Percentiles rank a stretch among this genome's conserved stretches.
phyloP scores from a whole-genome alignment of 2,113 vertebrate genomes.

The Protobothrops flavoviridis region DNA sequence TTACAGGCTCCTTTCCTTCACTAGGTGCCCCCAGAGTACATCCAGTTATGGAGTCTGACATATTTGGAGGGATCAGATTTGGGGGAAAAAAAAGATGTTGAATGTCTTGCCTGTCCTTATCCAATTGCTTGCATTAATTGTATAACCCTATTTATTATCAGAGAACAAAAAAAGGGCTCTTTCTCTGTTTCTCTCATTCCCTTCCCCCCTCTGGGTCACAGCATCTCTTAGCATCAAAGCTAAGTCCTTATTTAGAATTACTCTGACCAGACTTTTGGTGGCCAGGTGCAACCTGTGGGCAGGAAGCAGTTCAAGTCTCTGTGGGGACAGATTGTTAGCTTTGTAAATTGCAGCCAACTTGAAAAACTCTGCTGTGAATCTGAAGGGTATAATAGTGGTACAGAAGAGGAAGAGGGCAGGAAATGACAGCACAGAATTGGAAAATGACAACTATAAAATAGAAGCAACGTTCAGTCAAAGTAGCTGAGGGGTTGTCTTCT shows the following conservation, averaged over 20 bases:
- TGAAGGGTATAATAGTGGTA: not conserved
- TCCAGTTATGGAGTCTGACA: not conserved
- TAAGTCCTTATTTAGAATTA: not conserved
- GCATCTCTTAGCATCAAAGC: not conserved
- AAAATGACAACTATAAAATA: not conserved
- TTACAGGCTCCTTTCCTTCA: not conserved
- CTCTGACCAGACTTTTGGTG: not conserved
- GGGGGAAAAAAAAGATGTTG: not conserved
- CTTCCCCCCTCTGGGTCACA: not conserved
- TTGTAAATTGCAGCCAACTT: not conserved
- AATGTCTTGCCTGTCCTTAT: not conserved
- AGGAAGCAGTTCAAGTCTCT: conserved; percentile 10
- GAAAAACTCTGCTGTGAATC: not conserved
- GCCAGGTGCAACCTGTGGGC: not conserved
- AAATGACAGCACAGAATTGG: not conserved
- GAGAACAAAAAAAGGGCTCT: not conserved
- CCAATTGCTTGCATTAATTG: not conserved
- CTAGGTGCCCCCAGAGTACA: not conserved
- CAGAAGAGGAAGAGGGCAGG: not conserved
- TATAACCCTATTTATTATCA: not conserved
- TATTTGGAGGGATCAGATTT: not conserved
- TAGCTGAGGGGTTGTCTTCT: not conserved
- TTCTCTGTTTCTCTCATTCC: not conserved
- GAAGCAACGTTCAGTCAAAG: not conserved
- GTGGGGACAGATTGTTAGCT: not conserved